Base-by-base conservation (phyloP, 2,797 vertebrate species). In the Xiphorhynchus erythropygius region DNA sequence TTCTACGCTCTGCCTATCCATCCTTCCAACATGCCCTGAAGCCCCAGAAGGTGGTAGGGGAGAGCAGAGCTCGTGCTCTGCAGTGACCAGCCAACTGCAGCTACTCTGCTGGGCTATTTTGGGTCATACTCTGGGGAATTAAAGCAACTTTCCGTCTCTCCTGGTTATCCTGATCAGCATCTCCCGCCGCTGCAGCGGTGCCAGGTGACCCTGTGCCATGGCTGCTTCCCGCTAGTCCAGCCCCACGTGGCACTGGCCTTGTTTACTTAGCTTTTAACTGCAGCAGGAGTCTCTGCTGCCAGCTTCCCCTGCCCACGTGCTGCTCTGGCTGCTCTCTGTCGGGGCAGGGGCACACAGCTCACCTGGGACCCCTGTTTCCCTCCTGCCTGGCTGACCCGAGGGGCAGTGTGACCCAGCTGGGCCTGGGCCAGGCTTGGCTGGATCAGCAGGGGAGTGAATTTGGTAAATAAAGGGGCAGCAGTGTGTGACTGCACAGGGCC, bases 171-270 rank as follows among this genome's bases (percentile, higher is more conserved):
- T 44, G 80, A 46, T 41, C 8, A 44, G 67, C 71, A 23, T n/a
- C 67, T 71, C 68, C 67, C 0, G 27, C 10, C 11, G 84, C 3
- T 25, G 46, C 12, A 18, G 81, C 4, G 0, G 50, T 84, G 94
- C 94, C 88, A 60, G 85, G 6, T 76, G 88, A 52, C 74, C 92
- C 1, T 35, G 90, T 84, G 85, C 64, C 90, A 7, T 1, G 13
- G 67, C 89, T 67, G 67, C 77, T 93, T 81, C 94, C 86, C 2
- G 11, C 33, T 78, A 12, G 10, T 10, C 9, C 2, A 10, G 59
- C 90, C 90, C 89, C 89, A 59, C 32, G 27, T 94, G 94, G 60
- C 91, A 18, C n/a, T 74, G 23, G 33, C 85, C 62, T 16, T 88
- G 88, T 96, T 96, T 95, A 47, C 82, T 63, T 84, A 55, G 62